Evolutionary conservation across 2,113 vertebrate species (phyloP), one percentile per base, ranked within the genome.

Genomic region (Upupa epops): DNA sequence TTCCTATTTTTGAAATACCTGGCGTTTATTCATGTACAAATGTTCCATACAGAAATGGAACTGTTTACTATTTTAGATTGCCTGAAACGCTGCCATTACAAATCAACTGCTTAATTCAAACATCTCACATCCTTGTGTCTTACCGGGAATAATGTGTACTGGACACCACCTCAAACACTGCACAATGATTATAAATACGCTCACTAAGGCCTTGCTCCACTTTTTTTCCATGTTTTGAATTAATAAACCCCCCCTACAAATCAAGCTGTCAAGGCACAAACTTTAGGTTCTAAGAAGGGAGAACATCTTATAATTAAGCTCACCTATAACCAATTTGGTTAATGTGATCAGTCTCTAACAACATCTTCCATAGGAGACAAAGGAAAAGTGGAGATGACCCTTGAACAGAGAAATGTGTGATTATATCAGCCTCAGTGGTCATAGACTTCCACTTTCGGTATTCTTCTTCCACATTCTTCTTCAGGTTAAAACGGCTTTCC

Each of bases 361-460:
- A 97, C 99, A 99, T 99, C 96, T 99, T 99, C 99, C 99, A 99
- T 8, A 99, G 97, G 71, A 99, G 98, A 87, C 99, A 99, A 52
- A 99, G 98, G 95, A 99, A 99, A 45, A 99, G 98, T 0, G 99
- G 98, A 8, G 99, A 98, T 17, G 99, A 99, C 49, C 99, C 98
- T 76, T 99, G 99, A 77, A 98, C 97, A 86, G 99, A 99, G 81
- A 99, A 99, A 75, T 99, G 99, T 13, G 98, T 98, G 61, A 99
- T 99, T 89, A 99, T 99, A 85, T 99, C 99, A 26, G 98, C 99
- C 97, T 99, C 99, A 16, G 98, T 99, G 77, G 98, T 98, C 99
- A 99, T 99, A 3, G 99, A 99, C 95, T 99, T 99, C 99, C 99
- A 99, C 96, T 99, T 99, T 28, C 99, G 97, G 93, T 99, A 99